Conservation (phyloP, 2,888 invertebrate species). For the Nomada goodeniana region DNA sequence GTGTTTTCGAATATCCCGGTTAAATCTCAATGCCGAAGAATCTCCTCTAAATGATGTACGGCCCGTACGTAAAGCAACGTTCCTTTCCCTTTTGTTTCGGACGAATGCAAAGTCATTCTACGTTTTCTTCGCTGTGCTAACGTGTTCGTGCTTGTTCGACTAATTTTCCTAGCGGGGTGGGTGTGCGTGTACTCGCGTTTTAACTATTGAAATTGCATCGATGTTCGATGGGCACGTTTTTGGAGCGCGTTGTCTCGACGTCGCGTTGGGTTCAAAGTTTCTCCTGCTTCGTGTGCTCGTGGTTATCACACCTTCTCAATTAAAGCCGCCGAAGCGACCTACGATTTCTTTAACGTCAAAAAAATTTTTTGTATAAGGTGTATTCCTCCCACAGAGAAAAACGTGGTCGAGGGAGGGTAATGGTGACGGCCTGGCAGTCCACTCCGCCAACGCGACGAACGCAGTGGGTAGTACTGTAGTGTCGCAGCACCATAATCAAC, state of each 20-base stretch:
- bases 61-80: not conserved
- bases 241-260: not conserved
- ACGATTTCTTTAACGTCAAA: constrained; percentile 58
- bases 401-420: constrained; percentile 88
- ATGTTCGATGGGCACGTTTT: not conserved
- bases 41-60: not conserved
- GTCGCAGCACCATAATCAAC: constrained; percentile 81
- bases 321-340: constrained; percentile 21
- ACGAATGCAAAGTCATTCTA: not conserved
- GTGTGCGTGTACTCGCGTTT: not conserved
- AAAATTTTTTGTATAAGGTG: constrained; percentile 70
- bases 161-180: not conserved
- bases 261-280: not conserved
- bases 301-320: constrained; percentile 15
- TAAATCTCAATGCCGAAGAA: constrained; percentile 8
- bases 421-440: constrained; percentile 86
- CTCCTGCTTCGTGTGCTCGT: constrained; percentile 15
- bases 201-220: constrained; percentile 1
- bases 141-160: not conserved
- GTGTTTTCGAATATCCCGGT: not conserved
- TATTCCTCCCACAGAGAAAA: constrained; percentile 85
- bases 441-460: constrained; percentile 84
- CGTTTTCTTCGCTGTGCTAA: not conserved
- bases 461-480: constrained; percentile 85
- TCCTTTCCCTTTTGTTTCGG: not conserved